Percentiles rank a stretch among this genome's conserved stretches.
Conservation (phyloP, 2,113 vertebrate genomes). For the Phodopus roborovskii region DNA sequence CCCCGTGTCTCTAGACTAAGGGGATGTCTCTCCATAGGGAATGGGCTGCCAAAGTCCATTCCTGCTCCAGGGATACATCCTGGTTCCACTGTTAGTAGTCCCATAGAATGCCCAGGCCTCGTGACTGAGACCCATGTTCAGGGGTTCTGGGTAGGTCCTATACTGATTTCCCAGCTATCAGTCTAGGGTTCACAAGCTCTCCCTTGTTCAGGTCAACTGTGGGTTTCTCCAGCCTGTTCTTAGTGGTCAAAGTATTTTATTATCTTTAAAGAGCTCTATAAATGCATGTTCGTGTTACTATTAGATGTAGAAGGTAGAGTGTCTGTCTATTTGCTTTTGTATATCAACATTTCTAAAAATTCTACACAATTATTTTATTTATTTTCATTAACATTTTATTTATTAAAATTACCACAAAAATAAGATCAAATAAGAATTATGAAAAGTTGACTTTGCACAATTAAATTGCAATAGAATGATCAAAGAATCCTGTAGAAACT, state of each 20-base stretch:
- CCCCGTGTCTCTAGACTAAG: too few species aligned
- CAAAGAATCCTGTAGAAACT: background rate
- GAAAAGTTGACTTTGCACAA: conserved; percentile 1
- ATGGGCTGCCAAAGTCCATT: too few species aligned
- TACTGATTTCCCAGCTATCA: too few species aligned
- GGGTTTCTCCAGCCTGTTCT: too few species aligned
- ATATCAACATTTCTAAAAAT: background rate
- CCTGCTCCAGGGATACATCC: too few species aligned
- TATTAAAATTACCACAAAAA: conserved; percentile 33
- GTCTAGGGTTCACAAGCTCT: too few species aligned
- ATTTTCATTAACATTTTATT: background rate
- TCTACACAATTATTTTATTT: background rate
- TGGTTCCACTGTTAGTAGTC: too few species aligned
- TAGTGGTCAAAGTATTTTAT: background rate
- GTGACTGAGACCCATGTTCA: too few species aligned
- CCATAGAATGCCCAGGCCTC: too few species aligned
- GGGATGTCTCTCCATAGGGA: too few species aligned
- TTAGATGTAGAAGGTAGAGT: background rate
- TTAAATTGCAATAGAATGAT: background rate
- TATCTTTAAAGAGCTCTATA: background rate
- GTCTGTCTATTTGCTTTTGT: background rate
- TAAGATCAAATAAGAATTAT: background rate
- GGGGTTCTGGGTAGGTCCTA: too few species aligned
- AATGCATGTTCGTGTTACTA: background rate
- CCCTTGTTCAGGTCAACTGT: too few species aligned